These are phyloP conservation scores for Dryas iulia DNA, from an alignment of 1,140 invertebrate genomes.

Conservation along the genomic window DNA sequence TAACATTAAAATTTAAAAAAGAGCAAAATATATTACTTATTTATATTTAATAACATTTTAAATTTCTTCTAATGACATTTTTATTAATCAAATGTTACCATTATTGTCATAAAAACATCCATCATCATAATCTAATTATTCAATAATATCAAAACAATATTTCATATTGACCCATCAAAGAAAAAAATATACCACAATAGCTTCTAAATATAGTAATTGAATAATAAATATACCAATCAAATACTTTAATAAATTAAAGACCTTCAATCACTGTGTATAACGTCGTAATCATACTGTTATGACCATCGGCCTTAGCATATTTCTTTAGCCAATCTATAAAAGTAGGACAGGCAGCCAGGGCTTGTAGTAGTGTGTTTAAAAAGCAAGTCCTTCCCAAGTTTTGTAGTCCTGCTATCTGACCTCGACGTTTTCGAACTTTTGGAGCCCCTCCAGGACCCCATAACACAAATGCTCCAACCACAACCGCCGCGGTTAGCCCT, in stretches of 20 bases:
- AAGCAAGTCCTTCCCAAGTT: slow-evolving; percentile 94
- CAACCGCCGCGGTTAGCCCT: slow-evolving; percentile 87
- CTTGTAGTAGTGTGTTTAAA: slow-evolving; percentile 91
- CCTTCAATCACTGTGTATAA: slow-evolving; percentile 84
- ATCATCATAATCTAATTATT: not conserved
- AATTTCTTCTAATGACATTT: too few species aligned
- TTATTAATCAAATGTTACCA: too few species aligned
- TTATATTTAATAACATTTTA: too few species aligned
- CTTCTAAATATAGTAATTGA: not conserved
- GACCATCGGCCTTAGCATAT: slow-evolving; percentile 80
- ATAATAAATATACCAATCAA: not conserved
- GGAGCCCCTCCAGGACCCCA: slow-evolving; percentile 86
- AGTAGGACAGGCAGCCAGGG: slow-evolving; percentile 89
- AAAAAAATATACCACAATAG: not conserved
- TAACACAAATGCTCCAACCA: slow-evolving; percentile 88
- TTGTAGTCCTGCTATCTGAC: slow-evolving; percentile 88
- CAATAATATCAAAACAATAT: not conserved
- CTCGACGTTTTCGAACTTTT: slow-evolving; percentile 81
- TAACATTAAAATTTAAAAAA: too few species aligned
- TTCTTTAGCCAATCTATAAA: slow-evolving; percentile 91
- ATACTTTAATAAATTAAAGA: slow-evolving; percentile 44
- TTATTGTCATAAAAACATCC: too few species aligned
- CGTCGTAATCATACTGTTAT: slow-evolving; percentile 83
- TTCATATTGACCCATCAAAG: not conserved
- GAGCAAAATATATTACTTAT: too few species aligned